Conservation (phyloP, 2,113 vertebrate species). For the Poicephalus meyeri region DNA sequence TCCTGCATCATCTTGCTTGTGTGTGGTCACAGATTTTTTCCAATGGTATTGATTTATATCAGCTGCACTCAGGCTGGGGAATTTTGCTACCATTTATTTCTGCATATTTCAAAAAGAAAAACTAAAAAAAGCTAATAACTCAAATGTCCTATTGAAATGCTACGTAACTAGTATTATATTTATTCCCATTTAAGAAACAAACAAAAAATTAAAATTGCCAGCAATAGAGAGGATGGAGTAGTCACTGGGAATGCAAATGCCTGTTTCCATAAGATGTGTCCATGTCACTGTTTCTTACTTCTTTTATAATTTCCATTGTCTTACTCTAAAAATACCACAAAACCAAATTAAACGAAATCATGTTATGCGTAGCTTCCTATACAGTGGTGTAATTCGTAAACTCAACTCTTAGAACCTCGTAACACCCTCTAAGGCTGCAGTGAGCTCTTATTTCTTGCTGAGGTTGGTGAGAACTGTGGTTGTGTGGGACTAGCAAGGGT, state of each 20-base stretch:
- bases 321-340: background rate
- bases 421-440: background rate
- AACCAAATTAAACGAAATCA: background rate
- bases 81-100: background rate
- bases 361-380: background rate
- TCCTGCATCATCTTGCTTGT: background rate
- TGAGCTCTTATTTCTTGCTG: background rate
- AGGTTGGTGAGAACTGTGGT: background rate
- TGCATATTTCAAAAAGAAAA: background rate
- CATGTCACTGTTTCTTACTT: background rate
- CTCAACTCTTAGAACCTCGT: background rate
- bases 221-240: background rate
- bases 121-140: background rate
- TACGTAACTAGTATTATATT: rapidly evolving
- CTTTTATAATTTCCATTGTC: background rate
- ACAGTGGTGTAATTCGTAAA: background rate
- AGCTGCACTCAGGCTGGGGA: background rate
- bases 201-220: background rate
- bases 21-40: background rate
- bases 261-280: background rate
- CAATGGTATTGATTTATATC: background rate
- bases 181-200: background rate
- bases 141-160: background rate
- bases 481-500: background rate
- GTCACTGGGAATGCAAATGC: background rate